These are phyloP conservation scores for Acrocephalus scirpaceus DNA, from an alignment of 2,797 vertebrate genomes.

Conservation along the genomic window DNA sequence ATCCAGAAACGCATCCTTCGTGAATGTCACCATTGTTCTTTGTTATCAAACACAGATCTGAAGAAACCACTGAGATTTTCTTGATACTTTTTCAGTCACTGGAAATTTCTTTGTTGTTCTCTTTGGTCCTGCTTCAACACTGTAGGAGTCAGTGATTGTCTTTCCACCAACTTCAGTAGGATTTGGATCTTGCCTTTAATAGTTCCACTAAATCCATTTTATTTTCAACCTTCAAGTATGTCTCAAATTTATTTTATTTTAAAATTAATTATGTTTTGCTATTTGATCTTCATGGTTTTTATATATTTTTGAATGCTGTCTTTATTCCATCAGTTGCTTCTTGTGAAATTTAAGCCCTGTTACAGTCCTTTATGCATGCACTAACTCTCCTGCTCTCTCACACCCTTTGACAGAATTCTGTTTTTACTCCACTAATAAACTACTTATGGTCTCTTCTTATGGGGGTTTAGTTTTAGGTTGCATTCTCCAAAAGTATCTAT, in stretches of 20 bases:
- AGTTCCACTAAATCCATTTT: background rate
- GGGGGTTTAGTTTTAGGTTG: conserved; percentile 33
- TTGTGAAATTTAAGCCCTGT: conserved; percentile 34
- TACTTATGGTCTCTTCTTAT: background rate
- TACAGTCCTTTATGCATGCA: background rate
- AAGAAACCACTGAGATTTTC: conserved; percentile 52
- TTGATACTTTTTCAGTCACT: conserved; percentile 32
- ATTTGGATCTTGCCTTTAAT: conserved; percentile 44
- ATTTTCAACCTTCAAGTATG: conserved; percentile 9
- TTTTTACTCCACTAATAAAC: conserved; percentile 51
- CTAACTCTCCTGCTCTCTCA: background rate
- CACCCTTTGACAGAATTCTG: conserved; percentile 7
- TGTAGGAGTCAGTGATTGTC: background rate
- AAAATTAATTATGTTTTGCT: background rate
- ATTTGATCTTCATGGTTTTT: background rate
- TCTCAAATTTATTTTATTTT: conserved; percentile 14
- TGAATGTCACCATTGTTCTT: background rate
- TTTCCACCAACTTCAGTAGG: conserved; percentile 2
- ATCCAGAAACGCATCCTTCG: conserved; percentile 29
- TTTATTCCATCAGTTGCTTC: conserved; percentile 17
- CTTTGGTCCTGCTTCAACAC: background rate
- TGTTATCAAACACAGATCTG: conserved; percentile 62
- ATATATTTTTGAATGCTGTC: background rate
- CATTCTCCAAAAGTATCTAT: background rate
- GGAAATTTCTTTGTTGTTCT: conserved; percentile 50